Base-by-base conservation (phyloP, 1,140 invertebrate species). In the Nomia melanderi region DNA sequence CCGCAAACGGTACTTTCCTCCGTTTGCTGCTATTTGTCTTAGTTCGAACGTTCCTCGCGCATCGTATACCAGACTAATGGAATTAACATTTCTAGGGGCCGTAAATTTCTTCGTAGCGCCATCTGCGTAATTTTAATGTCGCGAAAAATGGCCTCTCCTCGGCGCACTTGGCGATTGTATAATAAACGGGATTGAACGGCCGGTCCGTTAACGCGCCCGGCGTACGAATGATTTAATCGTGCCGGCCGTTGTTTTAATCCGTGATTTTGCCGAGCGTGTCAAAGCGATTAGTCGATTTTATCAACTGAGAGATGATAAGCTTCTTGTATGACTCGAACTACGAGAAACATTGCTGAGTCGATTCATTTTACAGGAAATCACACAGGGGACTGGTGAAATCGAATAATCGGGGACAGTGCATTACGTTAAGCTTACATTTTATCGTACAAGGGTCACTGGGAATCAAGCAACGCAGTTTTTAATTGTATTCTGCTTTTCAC, bases 131-230 rank as follows among this genome's bases (percentile, higher is more conserved):
- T 76, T 82, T 65, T 56, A 81, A 75, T 56, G 44, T 41, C 5
- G 53, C 64, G 77, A 81, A 75, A 80, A 82, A 76, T 80, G 33
- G 14, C 11, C 20, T 44, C 44, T 17, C 31, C 54, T 44, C 4
- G 54, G n/a, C 29, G n/a, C 25, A 53, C 9, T 20, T 25, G 33
- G 44, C 27, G 53, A 59, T 50, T 57, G 17, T 39, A 36, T 41
- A 57, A 76, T 59, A 59, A 59, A 67, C 39, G 27, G 27, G 62
- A 41, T 66, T 44, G 33, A 67, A 44, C 77, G 27, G 29, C 25
- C 3, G 17, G 9, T 17, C 33, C 57, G 25, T 56, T 57, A 39
- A 41, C 50, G 33, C 23, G 50, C 23, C 31, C n/a, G 7, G 23
- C 29, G 31, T 39, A 56, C 31, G 23, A 29, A 27, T 57, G 8